Evolutionary conservation across 2,888 invertebrate species (phyloP).

Genomic region (Eutolmus rufibarbis): DNA sequence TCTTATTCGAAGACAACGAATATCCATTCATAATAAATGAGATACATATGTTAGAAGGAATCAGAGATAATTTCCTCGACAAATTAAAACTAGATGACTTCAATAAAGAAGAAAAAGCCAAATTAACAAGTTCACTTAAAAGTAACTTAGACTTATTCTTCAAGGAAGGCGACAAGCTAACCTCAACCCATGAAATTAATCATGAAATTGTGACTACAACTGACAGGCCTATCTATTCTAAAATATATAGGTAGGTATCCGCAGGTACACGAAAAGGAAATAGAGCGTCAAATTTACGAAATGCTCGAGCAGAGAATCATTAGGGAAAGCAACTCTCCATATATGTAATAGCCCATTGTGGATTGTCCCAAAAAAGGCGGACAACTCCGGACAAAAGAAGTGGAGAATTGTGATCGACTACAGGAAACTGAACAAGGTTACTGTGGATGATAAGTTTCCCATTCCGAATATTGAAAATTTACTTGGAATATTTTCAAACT

Average conservation of each 20-base stretch:
- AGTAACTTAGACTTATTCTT: conserved; percentile 10
- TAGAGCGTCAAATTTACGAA: conserved; percentile 42
- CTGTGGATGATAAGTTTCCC: conserved; percentile 48
- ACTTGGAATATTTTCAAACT: conserved; percentile 44
- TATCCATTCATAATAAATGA: conserved; percentile 37
- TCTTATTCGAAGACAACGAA: not conserved
- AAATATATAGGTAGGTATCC: conserved; percentile 41
- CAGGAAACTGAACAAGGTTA: conserved; percentile 41
- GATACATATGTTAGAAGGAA: conserved; percentile 44
- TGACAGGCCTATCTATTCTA: conserved; percentile 21
- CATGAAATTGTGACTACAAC: conserved; percentile 39
- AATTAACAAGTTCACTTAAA: conserved; percentile 9
- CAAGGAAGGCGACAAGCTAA: conserved; percentile 34
- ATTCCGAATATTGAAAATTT: conserved; percentile 48
- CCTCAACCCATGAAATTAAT: not conserved
- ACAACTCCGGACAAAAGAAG: conserved; percentile 43
- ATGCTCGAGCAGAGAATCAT: conserved; percentile 43
- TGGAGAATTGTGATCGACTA: conserved; percentile 47
- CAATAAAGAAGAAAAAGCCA: conserved; percentile 31
- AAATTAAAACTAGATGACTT: conserved; percentile 28
- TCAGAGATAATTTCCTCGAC: conserved; percentile 24
- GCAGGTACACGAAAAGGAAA: conserved; percentile 44
- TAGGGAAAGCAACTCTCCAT: conserved; percentile 45
- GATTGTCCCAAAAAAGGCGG: conserved; percentile 47
- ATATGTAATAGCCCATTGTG: conserved; percentile 47